phyloP scores from a whole-genome alignment of 2,797 vertebrate genomes.

The Varecia variegata region DNA sequence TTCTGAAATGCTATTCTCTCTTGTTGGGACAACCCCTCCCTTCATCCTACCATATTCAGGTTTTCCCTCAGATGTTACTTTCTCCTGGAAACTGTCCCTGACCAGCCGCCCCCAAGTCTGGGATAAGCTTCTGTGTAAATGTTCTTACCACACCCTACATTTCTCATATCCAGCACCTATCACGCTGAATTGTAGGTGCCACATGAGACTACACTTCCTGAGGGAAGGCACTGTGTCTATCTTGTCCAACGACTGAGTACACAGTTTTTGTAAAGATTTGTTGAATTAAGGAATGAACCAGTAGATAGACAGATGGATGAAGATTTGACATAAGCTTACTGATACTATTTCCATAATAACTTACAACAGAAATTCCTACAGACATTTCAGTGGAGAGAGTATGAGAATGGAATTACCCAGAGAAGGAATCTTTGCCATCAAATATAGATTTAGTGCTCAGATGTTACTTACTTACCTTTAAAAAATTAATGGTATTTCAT shows the following conservation, averaged over 20 bases:
- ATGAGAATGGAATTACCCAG: conserved; percentile 11
- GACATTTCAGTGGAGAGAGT: not conserved
- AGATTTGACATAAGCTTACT: not conserved
- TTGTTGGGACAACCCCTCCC: not conserved
- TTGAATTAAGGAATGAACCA: conserved; percentile 20
- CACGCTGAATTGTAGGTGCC: not conserved
- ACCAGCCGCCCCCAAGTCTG: not conserved
- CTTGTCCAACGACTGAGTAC: not conserved
- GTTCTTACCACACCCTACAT: not conserved
- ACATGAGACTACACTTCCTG: not conserved
- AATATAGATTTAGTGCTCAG: not conserved
- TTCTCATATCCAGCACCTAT: not conserved
- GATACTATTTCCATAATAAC: not conserved
- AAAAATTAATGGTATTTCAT: conserved; percentile 25
- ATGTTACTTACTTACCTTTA: conserved; percentile 9
- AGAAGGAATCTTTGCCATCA: conserved; percentile 21
- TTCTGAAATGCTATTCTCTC: conserved; percentile 20
- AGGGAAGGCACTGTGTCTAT: not conserved
- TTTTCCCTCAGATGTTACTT: not conserved
- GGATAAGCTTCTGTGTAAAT: not conserved
- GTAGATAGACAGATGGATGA: not conserved
- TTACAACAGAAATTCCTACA: conserved; percentile 30
- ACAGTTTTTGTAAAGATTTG: conserved; percentile 27
- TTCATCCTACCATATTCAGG: not conserved
- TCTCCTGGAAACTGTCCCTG: not conserved